phyloP scores from a whole-genome alignment of 2,113 vertebrate species.

The Amblyopsis rosae region DNA sequence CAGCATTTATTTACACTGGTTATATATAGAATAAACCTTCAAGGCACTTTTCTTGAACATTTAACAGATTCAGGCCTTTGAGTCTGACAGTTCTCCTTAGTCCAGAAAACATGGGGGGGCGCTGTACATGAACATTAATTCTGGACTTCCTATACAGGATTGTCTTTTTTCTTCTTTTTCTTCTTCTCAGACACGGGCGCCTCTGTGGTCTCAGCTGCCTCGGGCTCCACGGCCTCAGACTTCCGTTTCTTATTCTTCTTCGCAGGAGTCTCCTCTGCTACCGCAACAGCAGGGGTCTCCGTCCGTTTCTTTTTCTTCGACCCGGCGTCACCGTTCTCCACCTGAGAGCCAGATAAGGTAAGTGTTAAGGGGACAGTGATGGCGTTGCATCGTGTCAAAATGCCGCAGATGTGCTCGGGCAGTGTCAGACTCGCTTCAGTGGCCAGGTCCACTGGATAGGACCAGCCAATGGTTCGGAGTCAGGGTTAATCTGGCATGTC shows the following conservation, averaged over 20 bases:
- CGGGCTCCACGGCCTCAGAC: constrained; percentile 13
- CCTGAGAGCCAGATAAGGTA: not conserved
- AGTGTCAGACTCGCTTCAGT: constrained; percentile 78
- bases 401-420: no score
- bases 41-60: constrained; percentile 56
- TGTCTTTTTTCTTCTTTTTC: constrained; percentile 71
- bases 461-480: constrained; percentile 79
- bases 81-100: not conserved
- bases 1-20: constrained; percentile 58
- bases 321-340: constrained; percentile 47
- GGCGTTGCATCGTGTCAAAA: not conserved
- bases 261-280: constrained; percentile 58
- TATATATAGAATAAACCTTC: not conserved
- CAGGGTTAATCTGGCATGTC: constrained; percentile 67
- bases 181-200: constrained; percentile 52
- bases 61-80: not conserved
- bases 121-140: constrained; percentile 62
- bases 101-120: not conserved
- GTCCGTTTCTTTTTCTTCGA: constrained; percentile 65
- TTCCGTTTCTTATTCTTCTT: constrained; percentile 79
- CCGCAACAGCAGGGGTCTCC: not conserved
- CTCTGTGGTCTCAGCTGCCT: constrained; percentile 38
- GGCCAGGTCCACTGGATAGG: constrained; percentile 65
- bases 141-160: constrained; percentile 21
- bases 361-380: not conserved